Conservation (phyloP, 1,140 invertebrate species). For the Drosophila sucinea region DNA sequence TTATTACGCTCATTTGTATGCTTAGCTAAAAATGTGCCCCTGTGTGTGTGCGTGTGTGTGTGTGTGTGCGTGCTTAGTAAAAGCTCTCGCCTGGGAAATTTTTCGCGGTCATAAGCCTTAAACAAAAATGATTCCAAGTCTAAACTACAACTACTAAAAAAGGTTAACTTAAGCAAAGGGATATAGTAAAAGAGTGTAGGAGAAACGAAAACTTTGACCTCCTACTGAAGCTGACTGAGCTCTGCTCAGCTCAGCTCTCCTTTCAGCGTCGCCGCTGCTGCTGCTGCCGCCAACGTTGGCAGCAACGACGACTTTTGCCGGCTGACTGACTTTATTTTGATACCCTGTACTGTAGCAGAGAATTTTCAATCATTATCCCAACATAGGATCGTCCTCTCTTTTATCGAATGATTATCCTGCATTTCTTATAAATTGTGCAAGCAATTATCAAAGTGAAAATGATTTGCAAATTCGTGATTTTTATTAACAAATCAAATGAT, state of each 20-base stretch:
- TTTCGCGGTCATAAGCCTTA: slow-evolving; percentile 40
- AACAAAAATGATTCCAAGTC: slow-evolving; percentile 37
- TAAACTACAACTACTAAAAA: slow-evolving; percentile 16
- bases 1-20: slow-evolving; percentile 78
- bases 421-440: no score
- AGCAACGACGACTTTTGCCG: slow-evolving; percentile 60
- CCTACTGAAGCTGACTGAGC: slow-evolving; percentile 25
- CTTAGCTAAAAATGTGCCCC: slow-evolving; percentile 34
- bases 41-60: not conserved
- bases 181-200: not conserved
- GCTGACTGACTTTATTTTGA: slow-evolving; percentile 49
- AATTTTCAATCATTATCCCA: no score
- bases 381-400: no score
- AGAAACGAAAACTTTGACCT: slow-evolving; percentile 46
- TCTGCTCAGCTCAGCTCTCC: slow-evolving; percentile 4
- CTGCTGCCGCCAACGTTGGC: slow-evolving; percentile 28
- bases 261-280: slow-evolving; percentile 14
- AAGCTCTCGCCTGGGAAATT: slow-evolving; percentile 35
- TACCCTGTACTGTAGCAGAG: not conserved
- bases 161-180: not conserved
- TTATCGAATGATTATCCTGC: no score
- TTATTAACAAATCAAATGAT: no score
- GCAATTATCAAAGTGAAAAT: no score
- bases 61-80: not conserved
- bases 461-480: no score